A percentile compares a stretch with the other conserved stretches of the same genome.
Conservation (phyloP, 2,113 vertebrate genomes). For the Aegypius monachus region DNA sequence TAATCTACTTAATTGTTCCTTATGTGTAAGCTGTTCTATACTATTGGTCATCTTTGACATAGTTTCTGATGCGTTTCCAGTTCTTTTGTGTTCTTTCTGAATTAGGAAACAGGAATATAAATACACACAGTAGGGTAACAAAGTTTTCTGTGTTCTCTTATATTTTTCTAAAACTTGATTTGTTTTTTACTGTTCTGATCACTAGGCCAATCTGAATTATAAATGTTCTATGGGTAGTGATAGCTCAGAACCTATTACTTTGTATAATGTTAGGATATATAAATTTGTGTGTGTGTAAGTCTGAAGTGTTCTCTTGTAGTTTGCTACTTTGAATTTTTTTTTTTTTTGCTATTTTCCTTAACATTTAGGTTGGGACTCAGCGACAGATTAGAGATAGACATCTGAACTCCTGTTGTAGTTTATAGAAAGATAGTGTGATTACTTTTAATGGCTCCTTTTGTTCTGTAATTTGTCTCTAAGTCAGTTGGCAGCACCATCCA, state of each 20-base stretch:
- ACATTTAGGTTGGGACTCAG: not conserved
- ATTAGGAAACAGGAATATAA: not conserved
- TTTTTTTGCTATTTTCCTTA: not conserved
- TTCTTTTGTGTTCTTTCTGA: not conserved
- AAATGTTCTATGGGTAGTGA: not conserved
- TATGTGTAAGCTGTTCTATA: not conserved
- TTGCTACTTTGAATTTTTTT: not conserved
- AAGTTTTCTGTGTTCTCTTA: not conserved
- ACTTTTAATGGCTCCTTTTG: not conserved
- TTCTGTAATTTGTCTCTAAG: not conserved
- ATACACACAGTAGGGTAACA: rapidly evolving
- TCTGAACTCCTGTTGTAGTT: not conserved
- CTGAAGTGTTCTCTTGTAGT: not conserved
- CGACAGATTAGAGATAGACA: not conserved
- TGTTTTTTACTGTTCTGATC: not conserved
- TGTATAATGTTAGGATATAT: not conserved
- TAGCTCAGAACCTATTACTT: not conserved
- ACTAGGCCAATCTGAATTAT: not conserved
- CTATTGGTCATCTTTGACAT: not conserved
- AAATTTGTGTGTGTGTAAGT: not conserved
- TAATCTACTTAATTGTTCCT: not conserved
- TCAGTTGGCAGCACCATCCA: not conserved
- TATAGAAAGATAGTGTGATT: not conserved
- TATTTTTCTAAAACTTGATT: not conserved
- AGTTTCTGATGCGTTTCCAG: not conserved